phyloP scores from a whole-genome alignment of 92 coral and sea anemone genomes.

The Virgularia gustaviana region DNA sequence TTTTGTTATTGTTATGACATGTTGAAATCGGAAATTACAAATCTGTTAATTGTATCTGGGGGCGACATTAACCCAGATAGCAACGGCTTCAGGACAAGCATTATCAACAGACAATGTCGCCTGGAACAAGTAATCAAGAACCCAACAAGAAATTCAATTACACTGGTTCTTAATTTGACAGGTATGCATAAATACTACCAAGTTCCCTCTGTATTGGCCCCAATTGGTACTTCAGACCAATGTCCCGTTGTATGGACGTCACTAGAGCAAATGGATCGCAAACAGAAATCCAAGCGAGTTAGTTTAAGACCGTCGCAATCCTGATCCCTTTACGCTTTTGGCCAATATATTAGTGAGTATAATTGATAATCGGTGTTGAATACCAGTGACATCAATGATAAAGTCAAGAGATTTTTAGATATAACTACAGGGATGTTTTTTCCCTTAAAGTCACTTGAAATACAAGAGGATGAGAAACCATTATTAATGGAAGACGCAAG shows the following conservation, averaged over 20 bases:
- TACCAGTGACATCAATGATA: background rate
- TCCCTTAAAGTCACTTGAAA: background rate
- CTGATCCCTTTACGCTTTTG: constrained; percentile 1
- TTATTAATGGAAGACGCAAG: background rate
- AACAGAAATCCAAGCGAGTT: background rate
- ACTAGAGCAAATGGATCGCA: background rate
- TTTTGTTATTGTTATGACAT: constrained; percentile 20
- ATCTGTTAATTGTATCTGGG: background rate
- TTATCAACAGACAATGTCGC: background rate
- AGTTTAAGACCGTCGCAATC: background rate
- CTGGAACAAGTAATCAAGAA: constrained; percentile 8
- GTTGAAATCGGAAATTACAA: constrained; percentile 18
- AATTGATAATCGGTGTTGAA: constrained; percentile 1
- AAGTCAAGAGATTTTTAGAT: background rate
- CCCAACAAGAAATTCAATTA: constrained; percentile 1
- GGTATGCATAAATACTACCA: background rate
- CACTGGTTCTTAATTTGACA: background rate
- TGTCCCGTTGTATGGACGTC: constrained; percentile 1
- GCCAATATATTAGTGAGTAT: background rate
- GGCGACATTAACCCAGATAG: constrained; percentile 1
- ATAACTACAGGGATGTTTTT: background rate
- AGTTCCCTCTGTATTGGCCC: background rate
- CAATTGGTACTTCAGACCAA: constrained; percentile 4
- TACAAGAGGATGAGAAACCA: constrained; percentile 1
- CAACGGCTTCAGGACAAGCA: background rate